Evolutionary conservation across 2,888 invertebrate species (phyloP), one percentile per base, ranked within the genome.

Genomic region (Tetramorium bicarinatum): DNA sequence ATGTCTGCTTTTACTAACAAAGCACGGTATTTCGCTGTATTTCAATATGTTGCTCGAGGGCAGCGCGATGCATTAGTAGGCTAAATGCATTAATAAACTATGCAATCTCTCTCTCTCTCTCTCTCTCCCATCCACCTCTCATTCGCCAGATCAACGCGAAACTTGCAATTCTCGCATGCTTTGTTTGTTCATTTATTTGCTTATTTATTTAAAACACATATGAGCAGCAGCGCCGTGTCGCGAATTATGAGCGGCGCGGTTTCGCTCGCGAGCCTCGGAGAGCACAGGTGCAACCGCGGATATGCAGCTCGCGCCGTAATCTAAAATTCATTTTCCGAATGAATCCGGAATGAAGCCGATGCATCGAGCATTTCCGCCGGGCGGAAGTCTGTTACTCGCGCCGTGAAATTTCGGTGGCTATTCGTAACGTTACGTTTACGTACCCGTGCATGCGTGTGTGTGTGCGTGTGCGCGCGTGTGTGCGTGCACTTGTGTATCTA

Each of bases 291-390:
- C 67, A 76, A 47, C 82, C 82, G 76, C 82, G 87, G 83, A 76
- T 84, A 85, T 62, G 85, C 85, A 79, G 66, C 85, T 79, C 76
- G 79, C 52, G 38, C 74, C 34, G 79, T 61, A 75, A 89, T 89
- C 89, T 88, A 89, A 89, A 89, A 88, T 88, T 88, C 88, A 88
- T 88, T 88, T 84, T 84, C 88, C 62, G 84, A 79, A 87, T 87
- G 88, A 88, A 89, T 89, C 82, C 71, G 29, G 38, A 86, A 88
- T 89, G 89, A 87, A 81, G 72, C 71, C 75, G 54, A 64, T 76
- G 69, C 44, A 76, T 66, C 71, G 79, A 56, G 47, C 61, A 62
- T 61, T 71, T 62, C 77, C 61, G 61, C 41, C 61, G 79, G 13
- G 56, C 79, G 86, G 76, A 72, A 74, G 82, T 75, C 64, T 59